Conservation (phyloP, 1,140 invertebrate species). For the Colletes latitarsis region DNA sequence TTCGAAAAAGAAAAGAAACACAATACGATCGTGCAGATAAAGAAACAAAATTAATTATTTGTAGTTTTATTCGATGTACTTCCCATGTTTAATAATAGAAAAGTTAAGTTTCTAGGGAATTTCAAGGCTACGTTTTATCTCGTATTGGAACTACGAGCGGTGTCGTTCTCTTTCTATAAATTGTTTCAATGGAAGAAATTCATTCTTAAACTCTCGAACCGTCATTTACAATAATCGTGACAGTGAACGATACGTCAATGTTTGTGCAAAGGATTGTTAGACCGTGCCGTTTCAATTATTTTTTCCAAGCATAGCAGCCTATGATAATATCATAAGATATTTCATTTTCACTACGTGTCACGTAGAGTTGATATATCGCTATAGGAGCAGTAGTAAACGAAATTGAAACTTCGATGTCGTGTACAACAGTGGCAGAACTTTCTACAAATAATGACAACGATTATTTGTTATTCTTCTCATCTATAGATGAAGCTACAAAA, state of each 20-base stretch:
- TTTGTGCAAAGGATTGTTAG: background rate
- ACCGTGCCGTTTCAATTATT: background rate
- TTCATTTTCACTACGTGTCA: background rate
- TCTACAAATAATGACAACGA: background rate
- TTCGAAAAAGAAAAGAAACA: too few species aligned
- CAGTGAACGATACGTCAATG: background rate
- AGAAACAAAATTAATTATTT: too few species aligned
- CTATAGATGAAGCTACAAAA: constrained; percentile 71
- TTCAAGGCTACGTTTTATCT: background rate
- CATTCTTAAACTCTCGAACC: background rate
- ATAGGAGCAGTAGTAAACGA: background rate
- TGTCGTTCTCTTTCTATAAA: background rate
- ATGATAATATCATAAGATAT: background rate
- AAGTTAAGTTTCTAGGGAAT: constrained; percentile 13
- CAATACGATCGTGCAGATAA: background rate
- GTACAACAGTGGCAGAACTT: background rate
- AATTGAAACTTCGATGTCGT: background rate
- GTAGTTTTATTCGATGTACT: too few species aligned
- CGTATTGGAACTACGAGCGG: background rate
- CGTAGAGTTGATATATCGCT: background rate
- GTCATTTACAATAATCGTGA: background rate
- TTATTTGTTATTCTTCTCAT: constrained; percentile 55
- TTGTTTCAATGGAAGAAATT: background rate
- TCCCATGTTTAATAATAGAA: background rate
- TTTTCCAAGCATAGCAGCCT: background rate